Evolutionary conservation across 2,113 vertebrate genomes (phyloP).

Genomic region (Chaetura pelagica): DNA sequence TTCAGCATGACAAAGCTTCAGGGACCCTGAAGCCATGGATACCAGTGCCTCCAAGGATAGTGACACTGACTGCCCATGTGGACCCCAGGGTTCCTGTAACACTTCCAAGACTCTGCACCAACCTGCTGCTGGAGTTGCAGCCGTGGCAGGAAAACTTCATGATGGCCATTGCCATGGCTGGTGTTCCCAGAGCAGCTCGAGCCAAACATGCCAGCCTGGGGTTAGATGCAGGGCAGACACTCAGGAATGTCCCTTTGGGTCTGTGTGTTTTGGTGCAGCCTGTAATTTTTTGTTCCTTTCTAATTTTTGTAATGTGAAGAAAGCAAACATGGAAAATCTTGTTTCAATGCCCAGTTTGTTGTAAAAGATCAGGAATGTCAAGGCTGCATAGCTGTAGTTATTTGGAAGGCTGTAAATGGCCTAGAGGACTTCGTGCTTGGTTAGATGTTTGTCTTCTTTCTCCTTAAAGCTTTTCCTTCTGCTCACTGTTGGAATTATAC

Average conservation of each 20-base stretch:
- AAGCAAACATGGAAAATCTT: conserved; percentile 33
- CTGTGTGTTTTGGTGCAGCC: neutral
- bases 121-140: neutral
- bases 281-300: conserved; percentile 25
- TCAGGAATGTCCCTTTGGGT: conserved; percentile 13
- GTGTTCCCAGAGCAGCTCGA: neutral
- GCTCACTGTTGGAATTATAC: neutral
- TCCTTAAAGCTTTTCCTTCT: neutral
- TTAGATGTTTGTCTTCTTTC: neutral
- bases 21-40: neutral
- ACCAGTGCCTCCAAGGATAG: neutral
- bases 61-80: neutral
- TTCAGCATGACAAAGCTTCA: neutral
- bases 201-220: neutral
- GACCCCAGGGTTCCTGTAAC: neutral
- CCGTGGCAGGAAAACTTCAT: neutral
- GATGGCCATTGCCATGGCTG: neutral
- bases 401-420: neutral
- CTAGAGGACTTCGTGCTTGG: neutral
- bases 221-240: neutral
- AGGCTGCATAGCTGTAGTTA: neutral
- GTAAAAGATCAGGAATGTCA: conserved; percentile 36
- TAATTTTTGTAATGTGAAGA: neutral
- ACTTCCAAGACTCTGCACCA: neutral
- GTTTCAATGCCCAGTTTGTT: conserved; percentile 24